These are phyloP conservation scores for Clarias macrocephalus DNA, from an alignment of 2,113 vertebrate species.

Conservation along the genomic window DNA sequence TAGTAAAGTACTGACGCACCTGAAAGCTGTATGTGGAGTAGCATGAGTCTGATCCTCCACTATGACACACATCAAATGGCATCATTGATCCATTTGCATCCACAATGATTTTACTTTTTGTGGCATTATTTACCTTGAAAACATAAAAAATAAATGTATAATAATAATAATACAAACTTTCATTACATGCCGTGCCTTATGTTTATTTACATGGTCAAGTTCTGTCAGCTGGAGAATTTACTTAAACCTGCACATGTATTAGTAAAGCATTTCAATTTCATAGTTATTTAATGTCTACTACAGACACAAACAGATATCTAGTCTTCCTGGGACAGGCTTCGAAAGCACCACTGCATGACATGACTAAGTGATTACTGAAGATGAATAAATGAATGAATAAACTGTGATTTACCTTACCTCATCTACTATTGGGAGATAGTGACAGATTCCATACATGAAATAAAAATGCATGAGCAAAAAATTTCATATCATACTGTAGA, in stretches of 20 bases:
- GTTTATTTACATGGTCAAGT: neutral
- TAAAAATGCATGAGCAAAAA: neutral
- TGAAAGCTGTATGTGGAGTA: conserved; percentile 56
- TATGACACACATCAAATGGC: conserved; percentile 62
- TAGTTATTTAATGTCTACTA: neutral
- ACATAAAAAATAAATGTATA: neutral
- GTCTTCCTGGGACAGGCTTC: neutral
- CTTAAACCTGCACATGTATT: neutral
- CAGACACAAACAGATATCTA: neutral
- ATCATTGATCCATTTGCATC: conserved; percentile 54
- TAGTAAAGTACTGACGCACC: conserved; percentile 57
- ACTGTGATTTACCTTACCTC: neutral
- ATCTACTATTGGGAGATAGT: neutral
- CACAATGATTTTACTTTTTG: conserved; percentile 52
- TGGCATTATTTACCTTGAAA: conserved; percentile 57
- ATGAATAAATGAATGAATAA: neutral
- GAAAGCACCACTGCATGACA: neutral
- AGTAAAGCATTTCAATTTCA: neutral
- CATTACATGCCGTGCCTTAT: neutral
- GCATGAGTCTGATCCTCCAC: conserved; percentile 50
- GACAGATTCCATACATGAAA: neutral
- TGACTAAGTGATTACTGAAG: neutral
- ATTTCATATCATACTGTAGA: neutral
- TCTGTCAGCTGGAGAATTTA: neutral
- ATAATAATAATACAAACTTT: neutral